Percentiles rank a stretch among this genome's conserved stretches.
Evolutionary conservation across 2,113 vertebrate genomes (phyloP).

Genomic region (Laticauda laticaudata): DNA sequence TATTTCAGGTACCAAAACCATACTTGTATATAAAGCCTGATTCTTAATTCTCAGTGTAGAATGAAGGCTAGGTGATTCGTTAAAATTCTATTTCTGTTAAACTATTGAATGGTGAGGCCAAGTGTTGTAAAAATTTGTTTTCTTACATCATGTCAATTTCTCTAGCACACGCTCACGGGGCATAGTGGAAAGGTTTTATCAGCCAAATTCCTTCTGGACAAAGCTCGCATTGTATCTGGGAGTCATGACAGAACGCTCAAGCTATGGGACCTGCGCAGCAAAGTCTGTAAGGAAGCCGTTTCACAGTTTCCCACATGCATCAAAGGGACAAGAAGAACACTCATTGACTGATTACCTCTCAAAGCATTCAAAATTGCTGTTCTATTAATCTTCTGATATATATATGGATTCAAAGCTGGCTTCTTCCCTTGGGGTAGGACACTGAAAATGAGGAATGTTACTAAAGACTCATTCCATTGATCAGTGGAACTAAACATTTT

Average conservation of each 20-base stretch:
- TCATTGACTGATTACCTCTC: neutral
- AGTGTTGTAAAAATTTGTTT: neutral
- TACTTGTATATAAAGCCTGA: neutral
- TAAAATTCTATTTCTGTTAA: neutral
- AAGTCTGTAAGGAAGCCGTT: slow-evolving; percentile 88
- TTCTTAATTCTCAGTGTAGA: neutral
- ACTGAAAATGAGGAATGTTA: neutral
- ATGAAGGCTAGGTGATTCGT: neutral
- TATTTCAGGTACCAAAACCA: neutral
- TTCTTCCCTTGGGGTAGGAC: neutral
- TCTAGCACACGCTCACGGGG: slow-evolving; percentile 93
- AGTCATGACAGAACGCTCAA: slow-evolving; percentile 97
- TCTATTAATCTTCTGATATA: neutral
- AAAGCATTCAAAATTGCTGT: neutral
- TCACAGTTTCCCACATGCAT: neutral
- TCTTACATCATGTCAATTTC: slow-evolving; percentile 4
- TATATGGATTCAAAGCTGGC: neutral
- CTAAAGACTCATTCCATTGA: neutral
- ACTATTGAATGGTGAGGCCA: neutral
- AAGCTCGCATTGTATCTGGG: slow-evolving; percentile 93
- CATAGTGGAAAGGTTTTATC: slow-evolving; percentile 97
- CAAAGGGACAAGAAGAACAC: neutral
- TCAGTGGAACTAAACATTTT: neutral
- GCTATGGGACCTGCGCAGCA: slow-evolving; percentile 97
- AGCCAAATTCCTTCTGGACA: slow-evolving; percentile 94